Evolutionary conservation across 2,797 vertebrate species (phyloP), one percentile per base, ranked within the genome.

Genomic region (Manis crassicaudata): DNA sequence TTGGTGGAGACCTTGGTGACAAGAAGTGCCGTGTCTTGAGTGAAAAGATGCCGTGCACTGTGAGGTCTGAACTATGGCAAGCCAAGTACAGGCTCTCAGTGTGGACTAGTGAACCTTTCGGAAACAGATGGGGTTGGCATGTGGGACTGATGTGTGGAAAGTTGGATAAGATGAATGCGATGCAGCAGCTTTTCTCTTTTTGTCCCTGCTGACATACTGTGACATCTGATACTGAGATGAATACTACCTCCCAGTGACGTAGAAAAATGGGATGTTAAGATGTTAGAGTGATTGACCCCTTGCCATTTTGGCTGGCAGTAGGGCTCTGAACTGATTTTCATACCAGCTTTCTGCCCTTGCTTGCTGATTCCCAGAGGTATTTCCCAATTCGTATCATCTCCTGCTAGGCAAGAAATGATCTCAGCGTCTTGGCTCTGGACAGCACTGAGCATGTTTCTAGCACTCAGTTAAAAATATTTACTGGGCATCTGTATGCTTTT

Each of bases 401-500:
- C 67, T 60, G 56, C 81, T 58, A 70, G 43, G 13, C 17, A 85
- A 32, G 60, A 87, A 81, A 52, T n/a, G 7, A 7, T 54, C 70
- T 83, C 65, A 37, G 20, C 32, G 62, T 87, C 72, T 79, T 35
- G 67, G 29, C 35, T 63, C 23, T 88, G 32, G 50, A 70, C 29
- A 87, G 37, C 32, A 16, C 43, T 62, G n/a, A 37, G 20, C 40
- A 1, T 82, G 62, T 83, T 91, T 81, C 70, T 88, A 84, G 58
- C 60, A 72, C 75, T 83, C 70, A 7, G 70, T 58, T 94, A 79
- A 95, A 95, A 96, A 62, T 88, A 52, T 54, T 94, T 84, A 72
- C 67, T 54, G 52, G 32, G 32, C 63, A 14, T 94, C 67, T 82
- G 18, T 50, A 63, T 94, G 40, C 32, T 73, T 91, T 85, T 83